Conservation (phyloP, 1,140 invertebrate species). For the Matsumurasca onukii region DNA sequence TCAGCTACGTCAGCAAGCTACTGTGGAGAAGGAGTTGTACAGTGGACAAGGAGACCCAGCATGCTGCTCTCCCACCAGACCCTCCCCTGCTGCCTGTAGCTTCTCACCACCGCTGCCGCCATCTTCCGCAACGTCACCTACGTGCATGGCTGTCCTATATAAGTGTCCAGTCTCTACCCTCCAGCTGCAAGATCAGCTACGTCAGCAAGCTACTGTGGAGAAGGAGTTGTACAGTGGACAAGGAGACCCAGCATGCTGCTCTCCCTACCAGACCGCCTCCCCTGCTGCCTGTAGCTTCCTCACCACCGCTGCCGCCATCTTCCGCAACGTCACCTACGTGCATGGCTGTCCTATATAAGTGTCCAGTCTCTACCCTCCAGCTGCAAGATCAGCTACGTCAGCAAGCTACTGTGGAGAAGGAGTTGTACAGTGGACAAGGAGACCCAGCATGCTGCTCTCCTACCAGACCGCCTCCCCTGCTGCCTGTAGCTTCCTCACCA, state of each 20-base stretch:
- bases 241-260: constrained; percentile 37
- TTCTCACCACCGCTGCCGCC: constrained; percentile 61
- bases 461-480: constrained; percentile 50
- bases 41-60: constrained; percentile 16
- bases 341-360: constrained; percentile 67
- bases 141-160: constrained; percentile 69
- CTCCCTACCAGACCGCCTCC: constrained; percentile 49
- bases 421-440: constrained; percentile 48
- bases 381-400: constrained; percentile 85
- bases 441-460: constrained; percentile 44
- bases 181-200: constrained; percentile 84
- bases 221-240: constrained; percentile 54
- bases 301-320: constrained; percentile 64
- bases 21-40: constrained; percentile 61
- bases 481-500: constrained; percentile 55
- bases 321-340: constrained; percentile 71
- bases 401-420: constrained; percentile 68
- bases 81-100: constrained; percentile 52
- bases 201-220: constrained; percentile 71
- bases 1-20: constrained; percentile 77
- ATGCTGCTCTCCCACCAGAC: constrained; percentile 48
- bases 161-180: no score
- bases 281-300: constrained; percentile 54
- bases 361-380: no score
- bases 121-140: constrained; percentile 73